These are phyloP conservation scores for Geotrupes spiniger DNA, from an alignment of 2,888 invertebrate species.

Conservation along the genomic window DNA sequence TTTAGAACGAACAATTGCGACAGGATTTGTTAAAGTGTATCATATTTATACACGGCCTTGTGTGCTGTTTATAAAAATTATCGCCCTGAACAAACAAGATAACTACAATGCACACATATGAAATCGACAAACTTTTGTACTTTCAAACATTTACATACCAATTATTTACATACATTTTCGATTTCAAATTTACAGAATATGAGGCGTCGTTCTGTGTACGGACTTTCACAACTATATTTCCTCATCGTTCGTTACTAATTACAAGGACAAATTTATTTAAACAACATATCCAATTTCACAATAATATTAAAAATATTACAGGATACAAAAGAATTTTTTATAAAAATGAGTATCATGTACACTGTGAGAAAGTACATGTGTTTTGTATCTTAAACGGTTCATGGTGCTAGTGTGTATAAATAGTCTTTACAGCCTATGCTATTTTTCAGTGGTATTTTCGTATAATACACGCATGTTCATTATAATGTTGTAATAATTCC, in stretches of 20 bases:
- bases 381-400: not conserved
- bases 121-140: too few species aligned
- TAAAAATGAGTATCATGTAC: not conserved
- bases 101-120: not conserved
- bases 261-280: not conserved
- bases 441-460: too few species aligned
- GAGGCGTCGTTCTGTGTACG: constrained; percentile 1
- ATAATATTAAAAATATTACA: not conserved
- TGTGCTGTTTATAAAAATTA: constrained; percentile 4
- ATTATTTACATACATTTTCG: constrained; percentile 1
- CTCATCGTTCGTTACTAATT: not conserved
- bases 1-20: constrained; percentile 19
- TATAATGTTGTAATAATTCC: not conserved
- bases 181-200: not conserved
- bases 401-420: not conserved
- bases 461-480: not conserved
- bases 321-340: too few species aligned
- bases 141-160: too few species aligned
- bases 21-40: constrained; percentile 19
- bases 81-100: constrained; percentile 2
- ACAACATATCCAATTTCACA: not conserved
- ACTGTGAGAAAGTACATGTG: not conserved
- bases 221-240: not conserved
- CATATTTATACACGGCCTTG: constrained; percentile 13
- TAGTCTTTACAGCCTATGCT: not conserved